Evolutionary conservation across 2,797 vertebrate genomes (phyloP).

Genomic region (Muraenolepis orangiensis): DNA sequence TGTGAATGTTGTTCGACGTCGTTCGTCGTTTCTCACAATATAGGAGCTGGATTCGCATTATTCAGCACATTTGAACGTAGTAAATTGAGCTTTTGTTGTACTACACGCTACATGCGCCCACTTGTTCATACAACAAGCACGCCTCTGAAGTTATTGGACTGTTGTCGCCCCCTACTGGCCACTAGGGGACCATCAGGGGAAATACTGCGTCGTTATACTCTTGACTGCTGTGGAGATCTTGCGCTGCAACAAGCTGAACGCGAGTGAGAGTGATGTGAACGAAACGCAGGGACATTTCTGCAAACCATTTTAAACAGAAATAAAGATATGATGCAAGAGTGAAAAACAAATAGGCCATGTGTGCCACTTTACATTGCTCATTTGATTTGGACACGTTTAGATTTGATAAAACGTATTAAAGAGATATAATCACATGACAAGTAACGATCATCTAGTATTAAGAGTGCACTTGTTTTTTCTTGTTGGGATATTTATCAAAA

Average conservation of each 20-base stretch:
- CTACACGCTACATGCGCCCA: no score
- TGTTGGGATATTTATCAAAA: not conserved
- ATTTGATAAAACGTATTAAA: not conserved
- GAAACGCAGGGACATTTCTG: not conserved
- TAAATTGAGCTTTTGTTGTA: not conserved
- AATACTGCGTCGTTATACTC: not conserved
- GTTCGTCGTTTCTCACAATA: not conserved
- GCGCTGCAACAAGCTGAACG: no score
- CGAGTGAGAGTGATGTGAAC: no score
- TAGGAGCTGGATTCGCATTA: not conserved
- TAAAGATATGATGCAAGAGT: not conserved
- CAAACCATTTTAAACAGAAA: not conserved
- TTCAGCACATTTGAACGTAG: no score
- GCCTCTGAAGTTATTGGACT: constrained; percentile 63
- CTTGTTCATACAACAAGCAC: not conserved
- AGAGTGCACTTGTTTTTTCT: not conserved
- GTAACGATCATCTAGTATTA: not conserved
- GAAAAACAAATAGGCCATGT: not conserved
- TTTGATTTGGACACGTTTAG: not conserved
- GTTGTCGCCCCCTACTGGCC: constrained; percentile 75
- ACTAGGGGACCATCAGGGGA: not conserved
- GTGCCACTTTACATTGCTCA: not conserved
- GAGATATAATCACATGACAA: not conserved
- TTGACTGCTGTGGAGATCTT: no score
- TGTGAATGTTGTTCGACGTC: not conserved